Percentiles rank a stretch among this genome's conserved stretches.
phyloP scores from a whole-genome alignment of 1,140 invertebrate genomes.

The Drosophila kurseongensis region DNA sequence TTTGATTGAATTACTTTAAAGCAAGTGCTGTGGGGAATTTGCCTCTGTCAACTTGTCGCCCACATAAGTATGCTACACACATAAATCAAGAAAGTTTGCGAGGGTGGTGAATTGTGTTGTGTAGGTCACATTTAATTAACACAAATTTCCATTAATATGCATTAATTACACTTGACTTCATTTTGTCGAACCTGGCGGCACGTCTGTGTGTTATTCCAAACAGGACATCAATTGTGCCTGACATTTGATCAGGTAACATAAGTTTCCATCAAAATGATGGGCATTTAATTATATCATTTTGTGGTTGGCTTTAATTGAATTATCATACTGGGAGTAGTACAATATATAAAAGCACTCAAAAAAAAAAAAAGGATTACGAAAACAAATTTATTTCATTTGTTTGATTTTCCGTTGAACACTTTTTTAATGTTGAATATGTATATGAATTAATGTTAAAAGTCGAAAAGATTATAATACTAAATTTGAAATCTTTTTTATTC shows the following conservation, averaged over 20 bases:
- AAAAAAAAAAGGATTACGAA: constrained; percentile 3
- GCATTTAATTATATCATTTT: constrained; percentile 11
- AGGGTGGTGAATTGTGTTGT: constrained; percentile 1
- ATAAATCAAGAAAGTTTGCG: background rate
- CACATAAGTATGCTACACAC: constrained; percentile 19
- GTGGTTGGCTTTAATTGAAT: constrained; percentile 5
- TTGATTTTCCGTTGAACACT: no score
- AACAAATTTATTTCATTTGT: no score
- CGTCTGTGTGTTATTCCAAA: background rate
- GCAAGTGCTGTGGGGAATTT: constrained; percentile 9
- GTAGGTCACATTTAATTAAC: constrained; percentile 71
- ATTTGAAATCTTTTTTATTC: no score
- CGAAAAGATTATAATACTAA: no score
- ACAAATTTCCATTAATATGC: constrained; percentile 74
- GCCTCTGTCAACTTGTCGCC: background rate
- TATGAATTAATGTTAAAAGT: no score
- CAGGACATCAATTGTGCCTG: constrained; percentile 35
- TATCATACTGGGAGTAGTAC: background rate
- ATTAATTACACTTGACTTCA: constrained; percentile 72
- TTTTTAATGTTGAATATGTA: no score
- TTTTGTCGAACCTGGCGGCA: constrained; percentile 33
- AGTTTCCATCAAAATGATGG: constrained; percentile 5
- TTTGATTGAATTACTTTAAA: constrained; percentile 54
- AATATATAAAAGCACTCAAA: background rate
- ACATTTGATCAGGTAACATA: constrained; percentile 31